These are phyloP conservation scores for Molossus molossus DNA, from an alignment of 2,797 vertebrate genomes.

Conservation along the genomic window DNA sequence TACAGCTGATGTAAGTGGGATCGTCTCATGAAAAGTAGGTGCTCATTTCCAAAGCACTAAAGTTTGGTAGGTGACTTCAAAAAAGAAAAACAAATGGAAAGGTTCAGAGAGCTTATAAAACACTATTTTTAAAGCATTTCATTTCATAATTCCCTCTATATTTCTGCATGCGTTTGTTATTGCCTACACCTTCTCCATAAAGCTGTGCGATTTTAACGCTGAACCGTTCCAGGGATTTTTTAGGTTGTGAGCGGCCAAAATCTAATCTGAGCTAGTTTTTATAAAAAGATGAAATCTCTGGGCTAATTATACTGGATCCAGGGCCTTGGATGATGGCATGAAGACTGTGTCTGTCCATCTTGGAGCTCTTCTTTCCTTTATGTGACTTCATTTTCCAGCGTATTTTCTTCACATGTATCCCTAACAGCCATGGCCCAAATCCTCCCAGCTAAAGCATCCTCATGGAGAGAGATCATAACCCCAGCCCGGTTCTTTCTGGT, in stretches of 20 bases:
- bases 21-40: slow-evolving; percentile 32
- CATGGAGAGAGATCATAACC: not conserved
- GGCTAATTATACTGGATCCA: not conserved
- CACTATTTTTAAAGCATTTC: slow-evolving; percentile 74
- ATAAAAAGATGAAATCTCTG: not conserved
- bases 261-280: not conserved
- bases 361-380: not conserved
- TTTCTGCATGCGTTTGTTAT: slow-evolving; percentile 45
- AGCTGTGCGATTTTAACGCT: slow-evolving; percentile 16
- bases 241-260: not conserved
- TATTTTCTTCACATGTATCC: not conserved
- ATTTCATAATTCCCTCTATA: slow-evolving; percentile 71
- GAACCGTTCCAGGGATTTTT: not conserved
- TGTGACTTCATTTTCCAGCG: not conserved
- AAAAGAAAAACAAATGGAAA: slow-evolving; percentile 81
- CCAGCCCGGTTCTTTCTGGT: not conserved
- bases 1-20: slow-evolving; percentile 22
- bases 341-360: not conserved
- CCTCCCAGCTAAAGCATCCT: not conserved
- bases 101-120: slow-evolving; percentile 60
- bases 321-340: not conserved
- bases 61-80: slow-evolving; percentile 72
- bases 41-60: slow-evolving; percentile 59
- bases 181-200: not conserved
- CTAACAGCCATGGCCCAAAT: not conserved